Conservation (phyloP, 2,797 vertebrate species). For the Smutsia gigantea region DNA sequence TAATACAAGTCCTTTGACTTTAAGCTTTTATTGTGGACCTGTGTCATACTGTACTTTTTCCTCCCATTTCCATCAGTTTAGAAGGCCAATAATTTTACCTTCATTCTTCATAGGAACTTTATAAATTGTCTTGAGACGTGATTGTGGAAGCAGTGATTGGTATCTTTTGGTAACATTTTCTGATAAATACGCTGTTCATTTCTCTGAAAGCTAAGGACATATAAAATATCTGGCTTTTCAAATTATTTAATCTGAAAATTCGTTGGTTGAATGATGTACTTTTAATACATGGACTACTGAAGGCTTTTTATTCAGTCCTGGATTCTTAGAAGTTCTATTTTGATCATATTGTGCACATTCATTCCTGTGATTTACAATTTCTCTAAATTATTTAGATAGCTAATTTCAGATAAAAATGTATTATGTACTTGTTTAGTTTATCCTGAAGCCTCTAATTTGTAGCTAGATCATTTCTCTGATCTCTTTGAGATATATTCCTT, state of each 20-base stretch:
- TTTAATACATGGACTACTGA: not conserved
- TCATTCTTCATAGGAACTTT: not conserved
- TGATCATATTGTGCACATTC: not conserved
- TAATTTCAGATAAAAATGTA: not conserved
- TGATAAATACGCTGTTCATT: not conserved
- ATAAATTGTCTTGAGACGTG: not conserved
- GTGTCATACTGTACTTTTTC: not conserved
- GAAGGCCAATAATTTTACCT: not conserved
- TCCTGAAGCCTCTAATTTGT: not conserved
- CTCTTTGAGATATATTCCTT: not conserved
- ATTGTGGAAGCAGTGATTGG: not conserved
- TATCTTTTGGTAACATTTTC: not conserved
- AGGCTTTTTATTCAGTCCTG: not conserved
- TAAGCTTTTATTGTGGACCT: not conserved
- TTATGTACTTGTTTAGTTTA: not conserved
- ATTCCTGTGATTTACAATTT: not conserved
- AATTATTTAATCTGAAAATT: not conserved
- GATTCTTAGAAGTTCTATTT: not conserved
- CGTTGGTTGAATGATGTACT: not conserved
- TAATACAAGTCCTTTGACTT: not conserved
- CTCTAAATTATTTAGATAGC: not conserved
- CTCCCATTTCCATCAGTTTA: not conserved
- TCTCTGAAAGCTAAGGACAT: not conserved
- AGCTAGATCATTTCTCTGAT: not conserved
- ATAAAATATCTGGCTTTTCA: conserved; percentile 22